Evolutionary conservation across 2,797 vertebrate species (phyloP), one percentile per base, ranked within the genome.

Genomic region (Paguma larvata): DNA sequence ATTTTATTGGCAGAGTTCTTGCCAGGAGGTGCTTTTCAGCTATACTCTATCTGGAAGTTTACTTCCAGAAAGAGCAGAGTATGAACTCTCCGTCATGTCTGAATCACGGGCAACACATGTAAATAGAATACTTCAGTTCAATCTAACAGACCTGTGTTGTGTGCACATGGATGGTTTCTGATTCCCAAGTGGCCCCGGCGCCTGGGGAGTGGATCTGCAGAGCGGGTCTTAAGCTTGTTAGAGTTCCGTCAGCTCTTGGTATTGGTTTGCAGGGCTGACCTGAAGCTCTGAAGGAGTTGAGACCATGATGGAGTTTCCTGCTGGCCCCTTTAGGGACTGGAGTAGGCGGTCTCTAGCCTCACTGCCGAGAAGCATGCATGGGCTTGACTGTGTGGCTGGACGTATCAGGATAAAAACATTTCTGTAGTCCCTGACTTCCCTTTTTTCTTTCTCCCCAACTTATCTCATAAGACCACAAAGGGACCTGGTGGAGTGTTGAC

Each of bases 241-340:
- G 2, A 30, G 32, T 30, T 25, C 62, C 92, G 30, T 67, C 0
- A 0, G 5, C 32, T 10, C 18, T 34, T 89, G 93, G 44, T 0
- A 0, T 46, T 46, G 46, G 9, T 38, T 86, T 21, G 10, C 2
- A 19, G 21, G n/a, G 34, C 48, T 0, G 1, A 2, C 13, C 13
- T 53, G 30, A 44, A 38, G 41, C 38, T 51, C 15, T 73, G 77
- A 56, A 59, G 38, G 30, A 84, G 44, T 32, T 2, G 15, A 73
- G 46, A 25, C 25, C 12, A 1, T 1, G 14, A 30, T 34, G 27
- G 38, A 41, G 1, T 63, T 72, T 56, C 32, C 21, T 51, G 32
- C 51, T 73, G 63, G 38, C 59, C n/a, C 34, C 30, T 41, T 38
- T 7, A 8, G 32, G 59, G 44, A 18, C 6, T 19, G 15, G 19